Percentiles rank a stretch among this genome's conserved stretches.
These are phyloP conservation scores for Maniola jurtina DNA, from an alignment of 1,140 invertebrate genomes.

Conservation along the genomic window DNA sequence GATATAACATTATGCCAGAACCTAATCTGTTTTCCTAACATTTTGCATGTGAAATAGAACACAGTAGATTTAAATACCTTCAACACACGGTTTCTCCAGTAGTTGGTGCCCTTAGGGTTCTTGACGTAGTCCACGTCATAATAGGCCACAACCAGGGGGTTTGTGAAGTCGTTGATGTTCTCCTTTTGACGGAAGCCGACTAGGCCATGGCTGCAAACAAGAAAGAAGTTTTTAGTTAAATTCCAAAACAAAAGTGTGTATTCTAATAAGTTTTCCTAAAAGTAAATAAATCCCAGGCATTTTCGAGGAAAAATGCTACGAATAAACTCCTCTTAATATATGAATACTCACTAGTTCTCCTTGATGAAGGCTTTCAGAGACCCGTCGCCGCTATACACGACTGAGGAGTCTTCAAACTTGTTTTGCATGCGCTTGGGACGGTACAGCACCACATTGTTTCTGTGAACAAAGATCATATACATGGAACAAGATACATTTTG, in stretches of 20 bases:
- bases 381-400: conserved; percentile 87
- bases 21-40: too few relatives aligned
- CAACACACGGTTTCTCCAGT: conserved; percentile 98
- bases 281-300: too few relatives aligned
- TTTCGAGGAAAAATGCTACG: too few relatives aligned
- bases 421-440: conserved; percentile 92
- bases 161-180: conserved; percentile 91
- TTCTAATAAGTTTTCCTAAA: too few relatives aligned
- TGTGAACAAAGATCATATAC: conserved; percentile 71
- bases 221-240: too few relatives aligned
- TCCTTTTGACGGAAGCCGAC: conserved; percentile 93
- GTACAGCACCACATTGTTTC: conserved; percentile 92
- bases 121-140: conserved; percentile 98
- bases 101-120: conserved; percentile 99
- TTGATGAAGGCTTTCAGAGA: conserved; percentile 91
- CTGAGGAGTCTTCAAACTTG: conserved; percentile 92
- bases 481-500: neutral
- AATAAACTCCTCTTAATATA: neutral
- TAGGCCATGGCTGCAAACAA: conserved; percentile 87
- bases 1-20: too few relatives aligned
- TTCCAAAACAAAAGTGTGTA: neutral
- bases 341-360: conserved; percentile 88
- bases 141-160: conserved; percentile 94
- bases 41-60: neutral
- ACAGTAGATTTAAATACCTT: conserved; percentile 80